Percentiles rank a stretch among this genome's conserved stretches.
These are phyloP conservation scores for Drosophila tanythrix DNA, from an alignment of 2,888 invertebrate genomes.

Conservation along the genomic window DNA sequence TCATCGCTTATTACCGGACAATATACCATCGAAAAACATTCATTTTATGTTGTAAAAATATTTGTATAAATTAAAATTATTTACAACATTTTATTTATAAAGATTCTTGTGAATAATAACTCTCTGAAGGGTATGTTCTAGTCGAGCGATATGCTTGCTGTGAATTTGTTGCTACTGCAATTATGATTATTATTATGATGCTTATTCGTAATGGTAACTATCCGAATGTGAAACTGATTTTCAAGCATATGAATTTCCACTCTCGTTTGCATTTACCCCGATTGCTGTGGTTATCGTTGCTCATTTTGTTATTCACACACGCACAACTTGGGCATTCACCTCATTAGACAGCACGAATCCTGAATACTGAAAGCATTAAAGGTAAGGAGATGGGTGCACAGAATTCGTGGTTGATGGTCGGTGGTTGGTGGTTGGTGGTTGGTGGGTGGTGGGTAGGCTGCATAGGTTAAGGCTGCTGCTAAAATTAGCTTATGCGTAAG, in stretches of 20 bases:
- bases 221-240: slow-evolving; percentile 7
- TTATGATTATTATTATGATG: slow-evolving; percentile 16
- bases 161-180: slow-evolving; percentile 1
- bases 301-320: slow-evolving; percentile 13
- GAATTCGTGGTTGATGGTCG: neutral
- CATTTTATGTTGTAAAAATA: neutral
- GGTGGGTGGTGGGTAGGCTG: neutral
- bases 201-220: slow-evolving; percentile 7
- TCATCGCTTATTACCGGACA: no score
- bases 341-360: slow-evolving; percentile 32
- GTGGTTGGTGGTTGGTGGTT: neutral
- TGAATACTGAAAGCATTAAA: slow-evolving; percentile 9
- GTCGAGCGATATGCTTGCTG: neutral
- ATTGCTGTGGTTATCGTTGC: slow-evolving; percentile 2
- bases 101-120: neutral
- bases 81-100: neutral
- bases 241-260: slow-evolving; percentile 6
- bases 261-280: slow-evolving; percentile 1
- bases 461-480: slow-evolving; percentile 27
- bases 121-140: neutral
- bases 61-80: neutral
- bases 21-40: neutral
- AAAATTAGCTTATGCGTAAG: slow-evolving; percentile 67
- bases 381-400: neutral
- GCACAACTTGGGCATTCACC: slow-evolving; percentile 10